Evolutionary conservation across 2,113 vertebrate species (phyloP).

Genomic region (Cepphus grylle): DNA sequence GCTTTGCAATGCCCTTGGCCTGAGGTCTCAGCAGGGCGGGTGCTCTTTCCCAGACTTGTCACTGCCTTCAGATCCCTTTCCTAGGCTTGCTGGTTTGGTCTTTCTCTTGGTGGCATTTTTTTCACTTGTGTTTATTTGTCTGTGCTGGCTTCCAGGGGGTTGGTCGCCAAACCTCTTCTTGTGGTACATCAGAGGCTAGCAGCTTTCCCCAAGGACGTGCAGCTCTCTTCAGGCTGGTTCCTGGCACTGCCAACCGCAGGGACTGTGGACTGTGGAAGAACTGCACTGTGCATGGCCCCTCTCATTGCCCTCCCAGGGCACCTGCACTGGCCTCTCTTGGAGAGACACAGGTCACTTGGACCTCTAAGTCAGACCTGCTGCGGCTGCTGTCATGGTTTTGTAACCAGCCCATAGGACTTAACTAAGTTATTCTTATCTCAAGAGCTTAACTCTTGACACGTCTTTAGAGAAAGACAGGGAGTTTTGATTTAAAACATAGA

Average conservation of each 20-base stretch:
- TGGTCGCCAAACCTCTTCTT: background rate
- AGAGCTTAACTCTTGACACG: background rate
- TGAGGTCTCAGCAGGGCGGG: accelerated
- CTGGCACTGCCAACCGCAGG: background rate
- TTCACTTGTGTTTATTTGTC: background rate
- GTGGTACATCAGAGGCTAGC: too few relatives aligned
- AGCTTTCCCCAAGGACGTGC: background rate
- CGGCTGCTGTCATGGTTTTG: background rate
- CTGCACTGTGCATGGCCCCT: background rate
- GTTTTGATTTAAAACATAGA: background rate
- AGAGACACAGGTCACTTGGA: background rate
- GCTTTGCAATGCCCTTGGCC: background rate
- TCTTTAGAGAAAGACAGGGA: background rate
- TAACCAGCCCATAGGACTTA: background rate
- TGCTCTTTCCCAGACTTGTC: background rate
- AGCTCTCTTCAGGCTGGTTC: background rate
- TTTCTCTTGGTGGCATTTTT: background rate
- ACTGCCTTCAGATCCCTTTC: background rate
- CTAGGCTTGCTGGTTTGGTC: background rate
- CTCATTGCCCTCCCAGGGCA: background rate
- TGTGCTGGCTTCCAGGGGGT: background rate
- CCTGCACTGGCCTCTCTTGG: background rate
- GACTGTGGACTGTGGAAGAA: background rate
- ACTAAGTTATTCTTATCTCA: background rate
- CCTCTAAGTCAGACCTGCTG: background rate